Evolutionary conservation across 1,140 invertebrate species (phyloP).

Genomic region (Harlomillsia oculata): DNA sequence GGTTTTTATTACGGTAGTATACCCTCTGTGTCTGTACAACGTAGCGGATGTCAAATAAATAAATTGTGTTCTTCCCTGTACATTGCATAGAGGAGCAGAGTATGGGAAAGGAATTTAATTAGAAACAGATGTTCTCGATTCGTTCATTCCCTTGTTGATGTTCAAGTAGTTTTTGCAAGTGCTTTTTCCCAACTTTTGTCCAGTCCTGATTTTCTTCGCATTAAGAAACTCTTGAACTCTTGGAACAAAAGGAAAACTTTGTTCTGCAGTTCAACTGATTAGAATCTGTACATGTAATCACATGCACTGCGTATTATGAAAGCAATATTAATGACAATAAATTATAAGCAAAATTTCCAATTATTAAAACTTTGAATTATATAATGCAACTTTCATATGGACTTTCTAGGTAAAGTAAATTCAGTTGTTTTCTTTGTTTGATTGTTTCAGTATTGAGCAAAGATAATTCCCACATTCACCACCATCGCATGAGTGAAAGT

Average conservation of each 20-base stretch:
- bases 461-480: constrained; percentile 24
- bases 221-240: too few relatives aligned
- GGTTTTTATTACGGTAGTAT: too few relatives aligned
- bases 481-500: constrained; percentile 33
- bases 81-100: background rate
- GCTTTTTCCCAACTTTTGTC: background rate
- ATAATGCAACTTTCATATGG: background rate
- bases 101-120: constrained; percentile 30
- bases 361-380: too few relatives aligned
- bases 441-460: constrained; percentile 22
- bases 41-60: background rate
- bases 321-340: too few relatives aligned
- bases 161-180: constrained; percentile 10
- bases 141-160: background rate
- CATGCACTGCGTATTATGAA: too few relatives aligned
- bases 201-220: too few relatives aligned
- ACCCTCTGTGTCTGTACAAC: too few relatives aligned
- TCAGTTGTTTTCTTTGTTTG: background rate
- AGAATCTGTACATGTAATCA: too few relatives aligned
- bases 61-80: background rate
- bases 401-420: background rate
- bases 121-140: constrained; percentile 26
- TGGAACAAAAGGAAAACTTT: too few relatives aligned
- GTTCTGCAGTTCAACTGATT: too few relatives aligned
- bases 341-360: too few relatives aligned